A percentile compares a stretch with the other conserved stretches of the same genome.
Evolutionary conservation across 2,113 vertebrate species (phyloP).

Genomic region (Proterorhinus semilunaris): DNA sequence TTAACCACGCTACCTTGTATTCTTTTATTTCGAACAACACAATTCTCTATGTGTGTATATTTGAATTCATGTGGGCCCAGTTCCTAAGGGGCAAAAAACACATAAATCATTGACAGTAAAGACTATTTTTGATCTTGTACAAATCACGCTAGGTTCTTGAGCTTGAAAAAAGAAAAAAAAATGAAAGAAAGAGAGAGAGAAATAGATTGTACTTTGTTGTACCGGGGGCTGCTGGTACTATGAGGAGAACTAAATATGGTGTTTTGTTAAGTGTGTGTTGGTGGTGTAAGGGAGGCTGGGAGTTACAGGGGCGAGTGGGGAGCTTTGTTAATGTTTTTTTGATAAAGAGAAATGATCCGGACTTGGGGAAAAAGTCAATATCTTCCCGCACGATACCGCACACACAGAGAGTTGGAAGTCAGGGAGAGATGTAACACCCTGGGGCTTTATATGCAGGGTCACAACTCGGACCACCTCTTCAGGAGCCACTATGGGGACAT

Average conservation of each 20-base stretch:
- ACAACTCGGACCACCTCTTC: conserved; percentile 60
- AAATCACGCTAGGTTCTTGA: conserved; percentile 19
- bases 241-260: conserved; percentile 57
- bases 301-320: conserved; percentile 34
- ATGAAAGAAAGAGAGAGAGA: conserved; percentile 32
- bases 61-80: conserved; percentile 69
- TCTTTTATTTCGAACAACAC: conserved; percentile 16
- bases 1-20: conserved; percentile 56
- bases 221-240: conserved; percentile 64
- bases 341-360: conserved; percentile 82
- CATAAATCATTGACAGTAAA: conserved; percentile 42
- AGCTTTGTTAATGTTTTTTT: conserved; percentile 80
- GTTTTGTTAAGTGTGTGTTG: conserved; percentile 63
- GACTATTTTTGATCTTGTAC: conserved; percentile 59
- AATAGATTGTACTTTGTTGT: conserved; percentile 75
- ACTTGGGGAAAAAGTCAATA: conserved; percentile 81
- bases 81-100: conserved; percentile 24
- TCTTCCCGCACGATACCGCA: conserved; percentile 70
- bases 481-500: too few relatives aligned
- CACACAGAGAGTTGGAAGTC: conserved; percentile 67
- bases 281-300: conserved; percentile 6
- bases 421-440: conserved; percentile 84
- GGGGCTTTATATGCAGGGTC: conserved; percentile 78
- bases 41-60: conserved; percentile 44
- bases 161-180: conserved; percentile 47